Evolutionary conservation across 2,113 vertebrate species (phyloP).

Genomic region (Andinoacara biseriatus): DNA sequence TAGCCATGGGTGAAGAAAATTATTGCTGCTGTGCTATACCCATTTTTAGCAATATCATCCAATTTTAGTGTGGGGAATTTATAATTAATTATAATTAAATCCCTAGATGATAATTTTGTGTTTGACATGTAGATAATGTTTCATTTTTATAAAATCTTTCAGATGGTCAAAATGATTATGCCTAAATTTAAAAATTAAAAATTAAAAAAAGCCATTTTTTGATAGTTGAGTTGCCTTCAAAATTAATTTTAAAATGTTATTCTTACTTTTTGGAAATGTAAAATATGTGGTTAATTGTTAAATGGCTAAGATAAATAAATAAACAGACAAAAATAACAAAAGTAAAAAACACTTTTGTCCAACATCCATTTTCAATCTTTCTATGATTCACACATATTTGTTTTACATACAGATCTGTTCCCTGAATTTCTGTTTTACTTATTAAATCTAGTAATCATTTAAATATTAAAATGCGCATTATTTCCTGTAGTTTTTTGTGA

Average conservation of each 20-base stretch:
- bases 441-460: background rate
- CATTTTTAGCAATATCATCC: background rate
- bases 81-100: background rate
- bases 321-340: background rate
- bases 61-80: background rate
- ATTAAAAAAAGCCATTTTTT: background rate
- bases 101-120: rapidly evolving
- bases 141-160: background rate
- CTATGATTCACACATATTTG: background rate
- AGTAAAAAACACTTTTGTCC: background rate
- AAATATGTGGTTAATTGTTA: too few species aligned
- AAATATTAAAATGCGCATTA: background rate
- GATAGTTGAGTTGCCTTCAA: background rate
- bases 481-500: background rate
- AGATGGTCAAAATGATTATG: background rate
- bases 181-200: too few species aligned
- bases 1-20: background rate
- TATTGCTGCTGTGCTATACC: background rate
- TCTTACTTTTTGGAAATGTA: background rate
- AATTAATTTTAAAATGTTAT: background rate
- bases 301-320: background rate
- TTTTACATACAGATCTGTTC: too few species aligned
- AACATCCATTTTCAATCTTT: background rate
- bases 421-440: background rate
- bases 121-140: background rate